Percentiles rank a stretch among this genome's conserved stretches.
Conservation (phyloP, 92 coral and sea anemone genomes). For the Epizoanthus ramosus region DNA sequence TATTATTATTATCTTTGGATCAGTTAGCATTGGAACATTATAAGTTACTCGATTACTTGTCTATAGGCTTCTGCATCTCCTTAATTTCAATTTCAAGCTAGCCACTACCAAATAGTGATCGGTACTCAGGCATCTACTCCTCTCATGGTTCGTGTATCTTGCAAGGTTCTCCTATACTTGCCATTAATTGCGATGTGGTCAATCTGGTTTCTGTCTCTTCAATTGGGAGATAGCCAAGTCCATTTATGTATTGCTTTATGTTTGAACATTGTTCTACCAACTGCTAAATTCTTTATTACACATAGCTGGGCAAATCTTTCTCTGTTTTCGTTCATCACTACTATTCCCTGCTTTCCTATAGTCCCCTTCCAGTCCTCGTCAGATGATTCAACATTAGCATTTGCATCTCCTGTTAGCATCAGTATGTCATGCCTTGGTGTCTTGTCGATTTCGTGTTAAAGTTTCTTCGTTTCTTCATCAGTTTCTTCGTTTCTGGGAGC, state of each 20-base stretch:
- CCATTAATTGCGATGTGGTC: background rate
- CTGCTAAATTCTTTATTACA: background rate
- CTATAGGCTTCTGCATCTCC: too few species aligned
- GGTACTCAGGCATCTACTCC: background rate
- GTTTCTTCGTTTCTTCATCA: background rate
- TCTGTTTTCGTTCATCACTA: background rate
- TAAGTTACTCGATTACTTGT: too few species aligned
- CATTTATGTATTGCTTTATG: conserved; percentile 4
- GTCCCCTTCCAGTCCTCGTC: background rate
- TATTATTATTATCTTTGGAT: too few species aligned
- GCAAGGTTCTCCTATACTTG: background rate
- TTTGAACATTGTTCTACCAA: background rate
- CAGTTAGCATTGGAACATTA: too few species aligned
- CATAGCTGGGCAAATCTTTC: background rate
- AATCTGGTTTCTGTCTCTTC: background rate
- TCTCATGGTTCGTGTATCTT: background rate
- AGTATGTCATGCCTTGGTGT: background rate
- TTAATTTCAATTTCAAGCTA: background rate
- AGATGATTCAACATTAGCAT: background rate
- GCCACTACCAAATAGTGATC: background rate
- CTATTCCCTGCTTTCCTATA: background rate
- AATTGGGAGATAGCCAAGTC: background rate
- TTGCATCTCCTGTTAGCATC: background rate
- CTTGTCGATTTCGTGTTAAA: background rate
- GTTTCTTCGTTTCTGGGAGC: too few species aligned